phyloP scores from a whole-genome alignment of 1,140 invertebrate genomes.

The Drosophila bifasciata region DNA sequence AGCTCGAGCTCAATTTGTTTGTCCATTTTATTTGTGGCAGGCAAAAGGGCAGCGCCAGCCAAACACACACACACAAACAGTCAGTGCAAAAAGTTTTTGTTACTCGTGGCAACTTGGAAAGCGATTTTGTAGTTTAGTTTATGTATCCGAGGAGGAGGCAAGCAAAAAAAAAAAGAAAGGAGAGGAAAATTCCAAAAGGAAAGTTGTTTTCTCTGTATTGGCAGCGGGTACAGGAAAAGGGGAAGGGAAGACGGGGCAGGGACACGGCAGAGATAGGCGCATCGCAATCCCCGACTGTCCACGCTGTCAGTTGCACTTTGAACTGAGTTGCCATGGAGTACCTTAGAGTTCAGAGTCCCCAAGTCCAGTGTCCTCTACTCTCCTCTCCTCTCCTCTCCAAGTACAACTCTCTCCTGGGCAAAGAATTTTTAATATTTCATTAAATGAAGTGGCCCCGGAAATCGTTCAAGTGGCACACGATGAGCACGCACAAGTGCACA shows the following conservation, averaged over 20 bases:
- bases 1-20: constrained; percentile 60
- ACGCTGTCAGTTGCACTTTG: constrained; percentile 54
- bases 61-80: constrained; percentile 10
- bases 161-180: constrained; percentile 23
- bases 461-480: constrained; percentile 79
- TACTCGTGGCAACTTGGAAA: constrained; percentile 52
- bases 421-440: constrained; percentile 84
- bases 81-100: constrained; percentile 27
- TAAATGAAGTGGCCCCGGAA: constrained; percentile 82
- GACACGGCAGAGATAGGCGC: constrained; percentile 23
- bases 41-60: constrained; percentile 23
- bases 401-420: constrained; percentile 9
- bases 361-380: constrained; percentile 26
- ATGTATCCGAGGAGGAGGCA: constrained; percentile 34
- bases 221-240: background rate
- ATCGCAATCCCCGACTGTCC: constrained; percentile 20
- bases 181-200: constrained; percentile 3
- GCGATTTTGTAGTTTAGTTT: constrained; percentile 71
- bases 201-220: constrained; percentile 30
- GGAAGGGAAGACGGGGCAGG: background rate
- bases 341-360: constrained; percentile 10
- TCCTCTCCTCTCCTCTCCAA: too few relatives aligned
- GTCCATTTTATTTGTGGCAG: constrained; percentile 55
- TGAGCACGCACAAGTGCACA: constrained; percentile 71
- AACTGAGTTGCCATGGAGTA: constrained; percentile 39